These are phyloP conservation scores for Mormyrus proboscirostris DNA, from an alignment of 2,797 vertebrate species.

Conservation along the genomic window DNA sequence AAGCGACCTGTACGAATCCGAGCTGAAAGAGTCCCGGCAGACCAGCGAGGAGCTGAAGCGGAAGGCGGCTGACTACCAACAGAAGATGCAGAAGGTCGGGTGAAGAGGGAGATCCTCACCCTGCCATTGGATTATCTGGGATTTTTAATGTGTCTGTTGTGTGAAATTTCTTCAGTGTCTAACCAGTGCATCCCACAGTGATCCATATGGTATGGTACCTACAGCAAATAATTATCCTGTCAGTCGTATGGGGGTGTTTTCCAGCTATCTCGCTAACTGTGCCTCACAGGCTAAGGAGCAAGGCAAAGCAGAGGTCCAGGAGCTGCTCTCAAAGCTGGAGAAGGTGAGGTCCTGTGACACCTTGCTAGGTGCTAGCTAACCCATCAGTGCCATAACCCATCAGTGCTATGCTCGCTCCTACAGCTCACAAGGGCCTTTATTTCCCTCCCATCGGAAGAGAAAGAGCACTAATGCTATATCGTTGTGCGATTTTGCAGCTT, in stretches of 20 bases:
- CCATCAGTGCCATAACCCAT: background rate
- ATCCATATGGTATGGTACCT: background rate
- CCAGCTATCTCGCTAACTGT: conserved; percentile 2
- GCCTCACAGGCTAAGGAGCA: conserved; percentile 85
- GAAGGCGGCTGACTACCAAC: conserved; percentile 86
- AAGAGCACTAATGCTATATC: background rate
- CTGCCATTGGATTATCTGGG: background rate
- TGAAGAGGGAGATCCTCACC: background rate
- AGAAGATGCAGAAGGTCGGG: conserved; percentile 84
- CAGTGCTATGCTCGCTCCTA: background rate
- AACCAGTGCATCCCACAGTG: background rate
- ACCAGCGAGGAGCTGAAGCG: conserved; percentile 91
- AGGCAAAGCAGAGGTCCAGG: conserved; percentile 85
- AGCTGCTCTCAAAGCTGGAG: conserved; percentile 78
- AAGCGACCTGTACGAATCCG: conserved; percentile 90
- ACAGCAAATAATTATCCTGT: background rate
- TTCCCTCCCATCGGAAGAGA: background rate
- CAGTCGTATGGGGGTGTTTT: background rate
- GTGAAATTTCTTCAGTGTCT: background rate
- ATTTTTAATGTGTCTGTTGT: background rate
- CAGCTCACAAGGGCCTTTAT: background rate
- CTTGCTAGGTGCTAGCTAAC: background rate
- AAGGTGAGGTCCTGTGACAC: conserved; percentile 65
- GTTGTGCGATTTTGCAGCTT: background rate
- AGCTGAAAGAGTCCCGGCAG: conserved; percentile 86